These are phyloP conservation scores for Cirrhinus molitorella DNA, from an alignment of 2,797 vertebrate species.

Conservation along the genomic window DNA sequence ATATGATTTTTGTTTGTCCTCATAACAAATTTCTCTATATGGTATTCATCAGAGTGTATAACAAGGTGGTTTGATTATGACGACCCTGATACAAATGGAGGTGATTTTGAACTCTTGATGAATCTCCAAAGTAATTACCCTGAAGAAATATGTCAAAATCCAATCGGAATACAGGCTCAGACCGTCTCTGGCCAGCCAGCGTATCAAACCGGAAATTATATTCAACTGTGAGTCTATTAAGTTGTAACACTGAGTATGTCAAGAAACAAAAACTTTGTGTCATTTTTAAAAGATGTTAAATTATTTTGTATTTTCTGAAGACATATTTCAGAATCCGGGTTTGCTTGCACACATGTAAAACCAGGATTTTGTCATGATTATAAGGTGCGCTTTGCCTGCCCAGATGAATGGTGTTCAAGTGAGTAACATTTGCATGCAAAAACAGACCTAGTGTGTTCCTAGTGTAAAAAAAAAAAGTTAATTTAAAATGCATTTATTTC, in stretches of 20 bases:
- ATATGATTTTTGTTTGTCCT: background rate
- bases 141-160: conserved; percentile 60
- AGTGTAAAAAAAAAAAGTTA: too few species aligned
- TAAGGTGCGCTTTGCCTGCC: conserved; percentile 67
- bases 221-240: conserved; percentile 55
- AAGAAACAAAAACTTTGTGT: too few species aligned
- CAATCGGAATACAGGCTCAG: conserved; percentile 68
- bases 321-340: conserved; percentile 54
- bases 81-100: conserved; percentile 62
- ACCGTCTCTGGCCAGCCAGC: conserved; percentile 60
- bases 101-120: conserved; percentile 64
- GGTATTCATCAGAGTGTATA: conserved; percentile 56
- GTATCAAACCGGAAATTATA: conserved; percentile 53
- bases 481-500: background rate
- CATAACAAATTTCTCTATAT: background rate
- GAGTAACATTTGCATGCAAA: background rate
- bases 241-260: background rate
- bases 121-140: conserved; percentile 56
- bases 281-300: too few species aligned
- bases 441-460: background rate
- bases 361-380: conserved; percentile 64
- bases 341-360: conserved; percentile 64
- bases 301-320: background rate
- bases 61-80: conserved; percentile 67
- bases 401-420: conserved; percentile 67